Percentiles rank a stretch among this genome's conserved stretches.
Evolutionary conservation across 2,113 vertebrate genomes (phyloP).

Genomic region (Pica pica): DNA sequence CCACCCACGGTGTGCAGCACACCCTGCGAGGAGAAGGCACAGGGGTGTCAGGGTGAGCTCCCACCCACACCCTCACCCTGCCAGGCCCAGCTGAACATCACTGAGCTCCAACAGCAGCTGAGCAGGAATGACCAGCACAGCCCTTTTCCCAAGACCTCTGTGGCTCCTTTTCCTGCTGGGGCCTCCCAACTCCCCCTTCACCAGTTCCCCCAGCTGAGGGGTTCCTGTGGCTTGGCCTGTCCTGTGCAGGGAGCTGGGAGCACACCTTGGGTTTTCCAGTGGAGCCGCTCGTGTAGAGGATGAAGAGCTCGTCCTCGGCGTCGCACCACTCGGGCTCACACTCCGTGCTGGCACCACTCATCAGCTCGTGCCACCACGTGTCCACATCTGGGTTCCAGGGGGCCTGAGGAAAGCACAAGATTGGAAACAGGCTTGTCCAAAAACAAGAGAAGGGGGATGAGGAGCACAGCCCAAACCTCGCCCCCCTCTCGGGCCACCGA

Average conservation of each 20-base stretch:
- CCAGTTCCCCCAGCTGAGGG: background rate
- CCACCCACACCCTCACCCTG: background rate
- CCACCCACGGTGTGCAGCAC: slow-evolving; percentile 91
- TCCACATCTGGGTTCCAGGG: slow-evolving; percentile 88
- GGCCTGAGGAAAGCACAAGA: slow-evolving; percentile 66
- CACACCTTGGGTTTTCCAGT: slow-evolving; percentile 95
- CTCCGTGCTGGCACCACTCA: slow-evolving; percentile 75
- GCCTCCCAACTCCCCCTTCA: rapidly evolving
- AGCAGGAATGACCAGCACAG: background rate
- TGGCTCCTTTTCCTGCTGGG: background rate
- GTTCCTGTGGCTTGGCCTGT: background rate
- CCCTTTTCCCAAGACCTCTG: background rate
- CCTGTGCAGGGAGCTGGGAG: background rate
- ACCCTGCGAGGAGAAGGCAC: slow-evolving; percentile 73
- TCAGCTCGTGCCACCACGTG: slow-evolving; percentile 88
- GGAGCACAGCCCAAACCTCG: background rate
- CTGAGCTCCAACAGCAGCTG: background rate
- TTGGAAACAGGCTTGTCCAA: background rate
- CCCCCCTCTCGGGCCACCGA: rapidly evolving
- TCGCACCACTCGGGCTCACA: slow-evolving; percentile 96
- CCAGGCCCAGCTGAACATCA: background rate
- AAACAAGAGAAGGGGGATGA: background rate
- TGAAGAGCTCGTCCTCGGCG: slow-evolving; percentile 91
- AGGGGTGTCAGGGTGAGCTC: background rate
- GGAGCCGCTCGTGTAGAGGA: slow-evolving; percentile 96